Base-by-base conservation (phyloP, 2,797 vertebrate genomes). In the Oreochromis grahami region DNA sequence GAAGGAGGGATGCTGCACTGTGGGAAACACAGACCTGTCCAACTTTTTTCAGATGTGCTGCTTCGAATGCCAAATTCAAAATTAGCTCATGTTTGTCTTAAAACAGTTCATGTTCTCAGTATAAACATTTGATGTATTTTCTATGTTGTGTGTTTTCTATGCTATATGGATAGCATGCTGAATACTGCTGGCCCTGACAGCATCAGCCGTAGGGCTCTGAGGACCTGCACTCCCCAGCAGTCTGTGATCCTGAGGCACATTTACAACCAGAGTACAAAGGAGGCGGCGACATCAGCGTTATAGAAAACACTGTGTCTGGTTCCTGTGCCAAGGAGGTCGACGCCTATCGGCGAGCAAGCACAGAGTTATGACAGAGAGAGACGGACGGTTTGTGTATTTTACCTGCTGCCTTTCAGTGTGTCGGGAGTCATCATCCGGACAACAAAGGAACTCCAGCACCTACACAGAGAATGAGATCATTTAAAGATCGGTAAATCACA, bases 341-440 rank as follows among this genome's bases (percentile, higher is more conserved):
- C 32, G 8, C 56, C 56, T 4, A 7, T 60, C 9, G 6, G 1
- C 1, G 5, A 65, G 60, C 3, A 5, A 68, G 12, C 36, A 1
- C 36, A 1, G 8, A 12, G 60, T 41, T 12, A 21, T 0, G n/a
- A 68, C 8, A 24, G 63, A 14, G 14, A 45, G 38, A 45, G 38
- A 51, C 10, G 8, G 12, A 52, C 2, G 1, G 13, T 21, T 77
- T 7, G 3, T 17, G 8, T 10, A 74, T 8, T 34, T 26, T 93
- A 99, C 98, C 98, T 99, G 98, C 88, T 99, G 98, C 88, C 98
- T 96, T 90, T 99, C 98, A 0, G 98, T 98, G 86, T 99, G 98
- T 63, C 98, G 96, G 58, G 98, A 99, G 65, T 98, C 98, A 8
- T 99, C 98, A 5, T 98, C 98, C 0, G 98, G 98, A 88, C 98